phyloP scores from a whole-genome alignment of 1,140 invertebrate species.

The Zelostemma sp. region DNA sequence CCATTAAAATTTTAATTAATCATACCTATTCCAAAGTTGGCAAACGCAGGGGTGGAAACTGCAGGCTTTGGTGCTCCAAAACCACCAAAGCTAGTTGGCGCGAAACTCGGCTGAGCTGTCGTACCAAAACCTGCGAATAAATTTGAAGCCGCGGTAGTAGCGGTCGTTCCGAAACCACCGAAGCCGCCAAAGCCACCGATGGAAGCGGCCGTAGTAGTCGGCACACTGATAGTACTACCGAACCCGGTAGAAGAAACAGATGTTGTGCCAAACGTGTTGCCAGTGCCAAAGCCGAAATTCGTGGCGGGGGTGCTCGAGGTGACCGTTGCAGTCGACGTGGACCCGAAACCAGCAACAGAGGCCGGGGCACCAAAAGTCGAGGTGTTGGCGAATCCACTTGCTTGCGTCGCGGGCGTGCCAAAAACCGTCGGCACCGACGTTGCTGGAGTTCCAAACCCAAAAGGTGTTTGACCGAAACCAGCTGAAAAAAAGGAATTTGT shows the following conservation, averaged over 20 bases:
- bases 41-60: slow-evolving; percentile 70
- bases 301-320: slow-evolving; percentile 51
- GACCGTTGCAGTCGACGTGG: slow-evolving; percentile 49
- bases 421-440: slow-evolving; percentile 56
- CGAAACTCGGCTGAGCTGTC: slow-evolving; percentile 69
- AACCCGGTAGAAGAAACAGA: slow-evolving; percentile 62
- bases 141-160: slow-evolving; percentile 62
- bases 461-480: slow-evolving; percentile 59
- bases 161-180: slow-evolving; percentile 60
- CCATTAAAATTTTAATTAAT: slow-evolving; percentile 11
- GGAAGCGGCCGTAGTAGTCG: slow-evolving; percentile 56
- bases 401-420: slow-evolving; percentile 60
- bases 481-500: slow-evolving; percentile 24
- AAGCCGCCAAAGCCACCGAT: slow-evolving; percentile 60
- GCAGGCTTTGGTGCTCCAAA: slow-evolving; percentile 68
- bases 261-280: slow-evolving; percentile 35
- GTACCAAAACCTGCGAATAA: slow-evolving; percentile 63
- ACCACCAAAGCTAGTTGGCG: slow-evolving; percentile 67
- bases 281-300: slow-evolving; percentile 61
- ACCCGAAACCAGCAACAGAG: slow-evolving; percentile 65
- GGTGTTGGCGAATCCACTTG: slow-evolving; percentile 57
- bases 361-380: slow-evolving; percentile 59
- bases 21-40: slow-evolving; percentile 68
- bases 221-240: slow-evolving; percentile 59
- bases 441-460: slow-evolving; percentile 59